A percentile compares a stretch with the other conserved stretches of the same genome.
phyloP scores from a whole-genome alignment of 1,140 invertebrate species.

The Drosophila ogumai region DNA sequence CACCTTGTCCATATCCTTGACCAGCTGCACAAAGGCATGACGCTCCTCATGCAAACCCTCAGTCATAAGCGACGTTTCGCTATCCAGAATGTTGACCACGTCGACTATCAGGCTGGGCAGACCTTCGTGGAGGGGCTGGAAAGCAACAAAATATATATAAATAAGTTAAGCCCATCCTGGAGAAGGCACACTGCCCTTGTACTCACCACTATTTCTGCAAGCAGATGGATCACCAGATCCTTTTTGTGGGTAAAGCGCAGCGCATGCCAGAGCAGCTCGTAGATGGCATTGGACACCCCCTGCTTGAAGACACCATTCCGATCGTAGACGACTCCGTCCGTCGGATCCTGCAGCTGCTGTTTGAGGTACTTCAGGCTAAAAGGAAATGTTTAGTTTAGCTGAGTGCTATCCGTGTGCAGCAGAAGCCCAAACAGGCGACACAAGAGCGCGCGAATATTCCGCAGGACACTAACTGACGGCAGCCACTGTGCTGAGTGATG shows the following conservation, averaged over 20 bases:
- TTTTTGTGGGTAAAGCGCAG: slow-evolving; percentile 89
- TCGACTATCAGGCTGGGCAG: slow-evolving; percentile 92
- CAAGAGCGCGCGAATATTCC: slow-evolving; percentile 36
- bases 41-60: slow-evolving; percentile 89
- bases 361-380: slow-evolving; percentile 82
- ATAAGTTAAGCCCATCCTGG: background rate
- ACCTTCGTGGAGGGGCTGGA: slow-evolving; percentile 89
- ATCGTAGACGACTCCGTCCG: slow-evolving; percentile 75
- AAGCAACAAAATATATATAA: slow-evolving; percentile 1
- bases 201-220: slow-evolving; percentile 90
- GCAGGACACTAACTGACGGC: slow-evolving; percentile 33
- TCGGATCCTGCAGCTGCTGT: slow-evolving; percentile 71
- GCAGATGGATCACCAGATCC: slow-evolving; percentile 88
- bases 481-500: slow-evolving; percentile 30
- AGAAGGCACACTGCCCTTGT: background rate
- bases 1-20: slow-evolving; percentile 92
- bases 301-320: slow-evolving; percentile 65
- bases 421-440: slow-evolving; percentile 31
- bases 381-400: slow-evolving; percentile 58
- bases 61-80: slow-evolving; percentile 87
- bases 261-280: slow-evolving; percentile 89
- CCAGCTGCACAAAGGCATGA: slow-evolving; percentile 90
- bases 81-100: slow-evolving; percentile 92
- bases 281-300: slow-evolving; percentile 86
- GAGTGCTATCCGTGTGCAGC: slow-evolving; percentile 7